Evolutionary conservation across 2,797 vertebrate genomes (phyloP), one percentile per base, ranked within the genome.

Genomic region (Catharus ustulatus): DNA sequence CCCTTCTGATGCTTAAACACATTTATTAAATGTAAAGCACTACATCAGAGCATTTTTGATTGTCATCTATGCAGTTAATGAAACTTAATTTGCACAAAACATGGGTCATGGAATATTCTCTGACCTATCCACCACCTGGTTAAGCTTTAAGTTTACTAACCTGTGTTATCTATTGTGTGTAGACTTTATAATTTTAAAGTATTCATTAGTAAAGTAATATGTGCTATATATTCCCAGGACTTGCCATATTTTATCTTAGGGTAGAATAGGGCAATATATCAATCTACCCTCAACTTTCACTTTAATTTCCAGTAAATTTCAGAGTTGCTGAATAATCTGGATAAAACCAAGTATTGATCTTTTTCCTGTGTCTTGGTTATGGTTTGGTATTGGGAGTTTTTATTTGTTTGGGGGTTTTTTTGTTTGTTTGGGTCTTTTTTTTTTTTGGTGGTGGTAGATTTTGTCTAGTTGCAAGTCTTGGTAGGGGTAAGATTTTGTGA

Each of bases 1-100:
- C 42, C 7, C 1, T 69, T 72, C 68, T 88, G 43, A 13, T 13
- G 51, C 86, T 66, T 64, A 18, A 68, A n/a, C n/a, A 66, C 93
- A 34, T 94, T 58, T 57, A 58, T 72, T 66, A 74, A 59, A 73
- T 48, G 23, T 42, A 85, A 77, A 89, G 59, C 30, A 29, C 76
- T 67, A 38, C 38, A 73, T 16, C 36, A 62, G 58, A 79, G 46
- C 34, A 11, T 77, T 85, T 91, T 61, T 63, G 8, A 34, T 87
- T 16, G 57, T 79, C 2, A 1, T 69, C 9, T 88, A 11, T 51
- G 63, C 79, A 73, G 42, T 75, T 93, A 93, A 62, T 45, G 34
- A 54, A 94, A 52, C 63, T 75, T 82, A 34, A 86, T 91, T 95
- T 95, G 84, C 82, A 74, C 81, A 95, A 62, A 82, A 63, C 51